A percentile compares a stretch with the other conserved stretches of the same genome.
phyloP scores from a whole-genome alignment of 2,888 invertebrate species.

The Keiferia lycopersicella region DNA sequence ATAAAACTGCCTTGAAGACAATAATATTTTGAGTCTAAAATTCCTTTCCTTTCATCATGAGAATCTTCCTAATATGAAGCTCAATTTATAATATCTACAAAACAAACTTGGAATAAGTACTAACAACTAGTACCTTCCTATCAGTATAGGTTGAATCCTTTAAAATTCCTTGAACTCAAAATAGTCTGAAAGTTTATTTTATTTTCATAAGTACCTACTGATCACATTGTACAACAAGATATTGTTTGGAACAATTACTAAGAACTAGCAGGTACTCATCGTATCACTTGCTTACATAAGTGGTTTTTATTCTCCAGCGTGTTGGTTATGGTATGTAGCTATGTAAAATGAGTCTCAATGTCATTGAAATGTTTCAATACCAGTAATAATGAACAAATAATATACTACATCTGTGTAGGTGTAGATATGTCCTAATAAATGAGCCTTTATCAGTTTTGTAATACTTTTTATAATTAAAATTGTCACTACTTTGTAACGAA shows the following conservation, averaged over 20 bases:
- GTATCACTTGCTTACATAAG: no score
- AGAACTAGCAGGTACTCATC: no score
- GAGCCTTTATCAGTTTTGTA: constrained; percentile 4
- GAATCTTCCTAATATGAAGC: no score
- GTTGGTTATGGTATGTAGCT: neutral
- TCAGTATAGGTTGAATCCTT: no score
- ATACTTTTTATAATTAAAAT: constrained; percentile 11
- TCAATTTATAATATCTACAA: neutral
- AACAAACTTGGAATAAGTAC: neutral
- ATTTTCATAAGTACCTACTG: no score
- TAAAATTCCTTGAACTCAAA: no score
- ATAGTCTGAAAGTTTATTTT: no score
- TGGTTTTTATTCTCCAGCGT: no score
- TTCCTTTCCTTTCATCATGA: no score
- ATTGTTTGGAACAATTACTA: no score
- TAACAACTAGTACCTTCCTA: neutral
- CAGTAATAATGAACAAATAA: neutral
- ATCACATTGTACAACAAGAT: no score
- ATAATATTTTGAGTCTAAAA: neutral
- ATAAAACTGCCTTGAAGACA: neutral
- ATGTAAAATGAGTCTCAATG: constrained; percentile 1
- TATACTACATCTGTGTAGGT: neutral
- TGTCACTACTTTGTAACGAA: constrained; percentile 11
- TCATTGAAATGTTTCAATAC: constrained; percentile 2
- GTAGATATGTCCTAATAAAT: neutral